phyloP scores from a whole-genome alignment of 1,140 invertebrate genomes.

The Zaprionus lachaisei region DNA sequence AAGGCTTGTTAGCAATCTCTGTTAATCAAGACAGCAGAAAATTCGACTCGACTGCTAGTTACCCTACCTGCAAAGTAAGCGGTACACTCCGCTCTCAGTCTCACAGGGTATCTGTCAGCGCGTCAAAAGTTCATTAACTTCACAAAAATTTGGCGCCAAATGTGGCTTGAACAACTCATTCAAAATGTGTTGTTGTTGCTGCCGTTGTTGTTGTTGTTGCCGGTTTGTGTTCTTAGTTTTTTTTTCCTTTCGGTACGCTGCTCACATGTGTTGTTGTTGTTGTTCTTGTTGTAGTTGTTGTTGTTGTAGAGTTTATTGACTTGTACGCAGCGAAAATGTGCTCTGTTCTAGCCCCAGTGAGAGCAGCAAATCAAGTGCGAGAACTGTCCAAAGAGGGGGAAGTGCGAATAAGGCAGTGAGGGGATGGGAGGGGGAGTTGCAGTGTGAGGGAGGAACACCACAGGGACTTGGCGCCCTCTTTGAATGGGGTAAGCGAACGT shows the following conservation, averaged over 20 bases:
- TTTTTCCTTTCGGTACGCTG: conserved; percentile 39
- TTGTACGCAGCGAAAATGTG: conserved; percentile 13
- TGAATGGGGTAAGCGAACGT: conserved; percentile 39
- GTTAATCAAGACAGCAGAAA: neutral
- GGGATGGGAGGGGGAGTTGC: neutral
- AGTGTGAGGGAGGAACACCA: neutral
- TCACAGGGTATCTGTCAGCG: conserved; percentile 6
- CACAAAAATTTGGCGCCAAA: conserved; percentile 46
- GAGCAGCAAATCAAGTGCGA: conserved; percentile 19
- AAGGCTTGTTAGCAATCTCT: neutral
- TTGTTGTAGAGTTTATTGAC: conserved; percentile 47
- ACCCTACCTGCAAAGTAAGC: neutral
- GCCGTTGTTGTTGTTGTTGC: conserved; percentile 31
- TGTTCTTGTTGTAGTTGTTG: neutral
- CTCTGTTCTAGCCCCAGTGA: conserved; percentile 6
- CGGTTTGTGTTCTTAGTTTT: conserved; percentile 34
- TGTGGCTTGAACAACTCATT: conserved; percentile 28
- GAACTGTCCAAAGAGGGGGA: neutral
- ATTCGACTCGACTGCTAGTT: neutral
- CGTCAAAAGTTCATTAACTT: conserved; percentile 43
- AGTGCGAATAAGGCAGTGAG: neutral
- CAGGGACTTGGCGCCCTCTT: conserved; percentile 2
- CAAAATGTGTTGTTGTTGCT: conserved; percentile 14
- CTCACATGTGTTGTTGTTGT: conserved; percentile 16
- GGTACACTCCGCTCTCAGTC: neutral